Base-by-base conservation (phyloP, 1,140 invertebrate genomes). In the Drosophila pachea region DNA sequence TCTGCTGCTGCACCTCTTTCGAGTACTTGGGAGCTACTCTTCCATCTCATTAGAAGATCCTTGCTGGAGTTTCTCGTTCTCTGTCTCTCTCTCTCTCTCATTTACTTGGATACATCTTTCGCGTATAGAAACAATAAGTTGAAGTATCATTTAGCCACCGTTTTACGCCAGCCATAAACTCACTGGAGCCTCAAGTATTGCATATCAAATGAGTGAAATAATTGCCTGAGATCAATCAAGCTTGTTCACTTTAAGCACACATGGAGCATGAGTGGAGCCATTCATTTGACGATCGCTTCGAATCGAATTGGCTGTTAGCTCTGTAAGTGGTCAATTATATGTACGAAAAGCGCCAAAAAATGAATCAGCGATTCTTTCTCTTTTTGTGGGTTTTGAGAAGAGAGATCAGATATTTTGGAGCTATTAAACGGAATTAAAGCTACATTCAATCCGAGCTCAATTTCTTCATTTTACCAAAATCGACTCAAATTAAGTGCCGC, bases 361-460 rank as follows among this genome's bases (percentile, higher is more conserved):
- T 78, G 75, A 82, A 66, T 74, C 42, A 50, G 61, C 79, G 40
- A 53, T 84, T 75, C 35, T 47, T 54, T 49, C 6, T 7, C 42
- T 11, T 43, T 11, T 40, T 58, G 75, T 62, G 49, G 54, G 63
- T 22, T 22, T 22, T 22, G 1, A 22, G 3, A 22, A 2, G 22
- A 66, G 22, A 55, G 52, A 49, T 70, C 8, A 33, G 54, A 53
- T 58, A 65, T 47, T 83, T 76, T 52, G 29, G 75, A 68, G 67
- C 76, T 43, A 78, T 84, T 82, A 83, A 75, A 71, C 56, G 76
- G 73, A 82, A 75, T 82, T 78, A 83, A 82, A 64, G 43, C 56
- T 53, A 54, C 56, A 82, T 83, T 78, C 75, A 83, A 73, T 78
- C 50, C 43, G 36, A 61, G 67, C 63, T 67, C 47, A 62, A 67